phyloP scores from a whole-genome alignment of 2,113 vertebrate species.

The Sturnira hondurensis region DNA sequence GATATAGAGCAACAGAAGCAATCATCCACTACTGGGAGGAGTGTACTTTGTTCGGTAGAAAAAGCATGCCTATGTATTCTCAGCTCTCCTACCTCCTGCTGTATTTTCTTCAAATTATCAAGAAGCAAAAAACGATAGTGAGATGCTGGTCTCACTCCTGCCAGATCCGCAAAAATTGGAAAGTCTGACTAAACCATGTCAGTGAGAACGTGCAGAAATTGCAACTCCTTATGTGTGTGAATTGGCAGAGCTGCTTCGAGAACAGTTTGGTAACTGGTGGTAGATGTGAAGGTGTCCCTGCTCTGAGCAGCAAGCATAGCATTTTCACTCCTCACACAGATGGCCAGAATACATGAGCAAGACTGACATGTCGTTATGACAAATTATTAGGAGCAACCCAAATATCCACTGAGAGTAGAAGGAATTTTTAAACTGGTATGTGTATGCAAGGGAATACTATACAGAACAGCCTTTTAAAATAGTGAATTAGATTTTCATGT shows the following conservation, averaged over 20 bases:
- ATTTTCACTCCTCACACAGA: background rate
- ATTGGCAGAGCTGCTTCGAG: background rate
- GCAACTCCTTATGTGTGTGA: background rate
- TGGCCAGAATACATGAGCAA: background rate
- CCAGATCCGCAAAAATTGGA: background rate
- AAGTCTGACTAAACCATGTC: background rate
- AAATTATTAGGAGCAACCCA: background rate
- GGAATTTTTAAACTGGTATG: background rate
- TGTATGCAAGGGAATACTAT: background rate
- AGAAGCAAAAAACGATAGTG: background rate
- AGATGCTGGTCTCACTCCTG: background rate
- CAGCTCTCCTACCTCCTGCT: background rate
- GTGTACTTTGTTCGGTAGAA: background rate
- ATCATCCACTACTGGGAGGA: background rate
- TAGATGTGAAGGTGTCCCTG: background rate
- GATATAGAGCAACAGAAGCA: background rate
- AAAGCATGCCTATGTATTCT: background rate
- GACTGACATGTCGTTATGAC: background rate
- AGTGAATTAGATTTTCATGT: background rate
- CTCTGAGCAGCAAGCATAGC: background rate
- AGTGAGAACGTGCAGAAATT: background rate
- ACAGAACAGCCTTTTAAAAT: background rate
- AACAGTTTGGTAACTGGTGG: background rate
- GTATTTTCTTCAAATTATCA: background rate
- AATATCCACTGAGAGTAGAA: background rate